Percentiles rank a stretch among this genome's conserved stretches.
These are phyloP conservation scores for Tenualosa ilisha DNA, from an alignment of 2,797 vertebrate species.

Conservation along the genomic window DNA sequence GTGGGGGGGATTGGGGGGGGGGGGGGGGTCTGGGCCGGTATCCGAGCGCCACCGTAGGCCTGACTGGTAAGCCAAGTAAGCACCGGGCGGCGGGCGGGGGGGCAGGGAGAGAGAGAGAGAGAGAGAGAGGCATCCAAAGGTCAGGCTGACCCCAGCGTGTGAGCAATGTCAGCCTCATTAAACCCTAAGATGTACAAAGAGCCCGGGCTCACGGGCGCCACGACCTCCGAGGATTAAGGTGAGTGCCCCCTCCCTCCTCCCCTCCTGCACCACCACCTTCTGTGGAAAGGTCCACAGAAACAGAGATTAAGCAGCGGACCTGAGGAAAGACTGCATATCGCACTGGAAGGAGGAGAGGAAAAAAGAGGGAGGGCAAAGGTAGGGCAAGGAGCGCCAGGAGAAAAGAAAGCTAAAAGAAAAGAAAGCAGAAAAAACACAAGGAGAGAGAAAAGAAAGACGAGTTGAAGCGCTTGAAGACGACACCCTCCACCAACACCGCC, in stretches of 20 bases:
- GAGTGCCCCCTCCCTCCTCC: slow-evolving; percentile 65
- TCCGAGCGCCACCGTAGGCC: slow-evolving; percentile 16
- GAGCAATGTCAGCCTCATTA: slow-evolving; percentile 72
- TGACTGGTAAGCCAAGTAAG: slow-evolving; percentile 40
- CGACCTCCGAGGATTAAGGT: slow-evolving; percentile 76
- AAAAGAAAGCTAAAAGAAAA: slow-evolving; percentile 37
- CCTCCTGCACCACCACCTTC: not conserved
- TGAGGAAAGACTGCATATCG: slow-evolving; percentile 57
- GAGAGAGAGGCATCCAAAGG: slow-evolving; percentile 65
- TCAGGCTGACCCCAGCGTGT: slow-evolving; percentile 67
- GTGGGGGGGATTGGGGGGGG: not conserved
- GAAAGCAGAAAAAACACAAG: not conserved
- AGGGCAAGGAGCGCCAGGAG: slow-evolving; percentile 25
- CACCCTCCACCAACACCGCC: slow-evolving; percentile 49
- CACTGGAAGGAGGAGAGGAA: slow-evolving; percentile 32
- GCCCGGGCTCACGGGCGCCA: slow-evolving; percentile 67
- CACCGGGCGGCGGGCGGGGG: slow-evolving; percentile 33
- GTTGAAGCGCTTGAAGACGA: slow-evolving; percentile 26
- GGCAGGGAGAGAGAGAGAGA: slow-evolving; percentile 19
- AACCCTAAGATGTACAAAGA: slow-evolving; percentile 69
- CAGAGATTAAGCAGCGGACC: slow-evolving; percentile 72
- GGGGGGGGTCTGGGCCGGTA: not conserved
- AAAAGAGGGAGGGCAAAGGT: slow-evolving; percentile 20
- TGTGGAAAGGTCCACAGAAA: slow-evolving; percentile 68
- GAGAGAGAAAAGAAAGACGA: slow-evolving; percentile 3